Percentiles rank a stretch among this genome's conserved stretches.
Evolutionary conservation across 2,797 vertebrate species (phyloP).

Genomic region (Chromis chromis): DNA sequence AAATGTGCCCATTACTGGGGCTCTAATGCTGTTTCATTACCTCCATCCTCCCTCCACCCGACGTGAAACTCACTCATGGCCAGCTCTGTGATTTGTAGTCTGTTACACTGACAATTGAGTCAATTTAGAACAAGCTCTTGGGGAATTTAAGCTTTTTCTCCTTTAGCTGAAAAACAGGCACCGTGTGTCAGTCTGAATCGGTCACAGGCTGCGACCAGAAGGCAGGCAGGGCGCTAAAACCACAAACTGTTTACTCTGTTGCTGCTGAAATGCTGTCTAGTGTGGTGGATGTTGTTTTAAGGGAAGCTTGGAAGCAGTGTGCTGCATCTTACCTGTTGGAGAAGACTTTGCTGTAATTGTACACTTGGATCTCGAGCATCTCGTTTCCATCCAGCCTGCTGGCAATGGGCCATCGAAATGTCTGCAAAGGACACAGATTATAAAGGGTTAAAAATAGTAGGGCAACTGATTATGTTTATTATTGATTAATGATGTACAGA

Average conservation of each 20-base stretch:
- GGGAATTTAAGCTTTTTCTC: conserved; percentile 25
- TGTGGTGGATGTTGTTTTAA: background rate
- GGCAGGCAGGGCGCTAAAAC: conserved; percentile 7
- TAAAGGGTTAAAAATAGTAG: background rate
- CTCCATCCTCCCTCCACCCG: conserved; percentile 1
- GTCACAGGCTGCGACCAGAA: conserved; percentile 38
- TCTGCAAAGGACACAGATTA: conserved; percentile 53
- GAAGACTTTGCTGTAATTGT: conserved; percentile 98
- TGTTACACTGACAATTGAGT: conserved; percentile 50
- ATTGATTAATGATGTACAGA: background rate
- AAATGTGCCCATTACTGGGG: conserved; percentile 48
- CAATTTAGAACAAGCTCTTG: conserved; percentile 57
- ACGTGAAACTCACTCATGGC: conserved; percentile 41
- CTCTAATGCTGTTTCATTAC: conserved; percentile 53
- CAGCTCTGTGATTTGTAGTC: conserved; percentile 37
- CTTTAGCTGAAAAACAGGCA: conserved; percentile 36
- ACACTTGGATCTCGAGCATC: conserved; percentile 94
- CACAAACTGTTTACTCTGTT: conserved; percentile 23
- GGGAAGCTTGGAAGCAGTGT: background rate
- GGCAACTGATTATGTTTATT: background rate
- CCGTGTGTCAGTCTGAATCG: conserved; percentile 30
- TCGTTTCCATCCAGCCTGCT: conserved; percentile 91
- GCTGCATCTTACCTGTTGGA: conserved; percentile 90
- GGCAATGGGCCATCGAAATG: conserved; percentile 92
- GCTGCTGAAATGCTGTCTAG: conserved; percentile 13